Percentiles rank a stretch among this genome's conserved stretches.
Conservation (phyloP, 2,888 invertebrate genomes). For the Palloptera scutellata region DNA sequence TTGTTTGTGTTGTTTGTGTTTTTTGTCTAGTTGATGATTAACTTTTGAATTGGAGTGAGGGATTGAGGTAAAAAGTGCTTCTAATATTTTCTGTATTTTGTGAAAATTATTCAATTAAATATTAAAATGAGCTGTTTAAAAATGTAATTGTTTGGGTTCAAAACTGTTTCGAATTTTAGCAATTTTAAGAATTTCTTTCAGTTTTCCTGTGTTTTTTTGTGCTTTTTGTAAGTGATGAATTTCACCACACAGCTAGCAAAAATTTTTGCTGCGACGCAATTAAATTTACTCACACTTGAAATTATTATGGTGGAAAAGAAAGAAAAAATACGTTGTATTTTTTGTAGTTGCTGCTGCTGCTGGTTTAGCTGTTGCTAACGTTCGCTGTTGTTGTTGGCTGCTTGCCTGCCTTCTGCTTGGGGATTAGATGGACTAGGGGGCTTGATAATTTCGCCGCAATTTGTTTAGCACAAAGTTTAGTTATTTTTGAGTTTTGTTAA, state of each 20-base stretch:
- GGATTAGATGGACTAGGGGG: neutral
- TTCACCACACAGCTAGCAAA: slow-evolving; percentile 21
- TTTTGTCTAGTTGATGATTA: neutral
- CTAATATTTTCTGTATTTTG: too few relatives aligned
- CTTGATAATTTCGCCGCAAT: neutral
- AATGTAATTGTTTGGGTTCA: too few relatives aligned
- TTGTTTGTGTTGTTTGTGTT: too few relatives aligned
- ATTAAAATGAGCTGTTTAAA: too few relatives aligned
- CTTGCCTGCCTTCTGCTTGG: neutral
- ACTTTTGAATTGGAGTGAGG: too few relatives aligned
- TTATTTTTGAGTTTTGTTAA: slow-evolving; percentile 8
- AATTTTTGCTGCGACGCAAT: slow-evolving; percentile 56
- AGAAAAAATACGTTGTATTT: neutral
- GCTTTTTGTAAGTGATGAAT: slow-evolving; percentile 13
- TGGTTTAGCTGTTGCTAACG: slow-evolving; percentile 3
- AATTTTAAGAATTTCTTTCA: slow-evolving; percentile 2
- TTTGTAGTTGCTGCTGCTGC: slow-evolving; percentile 4
- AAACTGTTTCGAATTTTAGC: neutral
- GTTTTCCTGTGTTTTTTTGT: neutral
- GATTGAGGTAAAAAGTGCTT: too few relatives aligned
- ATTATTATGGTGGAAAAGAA: slow-evolving; percentile 3
- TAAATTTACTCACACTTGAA: slow-evolving; percentile 51
- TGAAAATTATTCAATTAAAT: too few relatives aligned
- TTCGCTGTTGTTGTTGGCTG: slow-evolving; percentile 1
- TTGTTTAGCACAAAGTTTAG: neutral